A percentile compares a stretch with the other conserved stretches of the same genome.
phyloP scores from a whole-genome alignment of 2,797 vertebrate species.

The Liasis olivaceus region DNA sequence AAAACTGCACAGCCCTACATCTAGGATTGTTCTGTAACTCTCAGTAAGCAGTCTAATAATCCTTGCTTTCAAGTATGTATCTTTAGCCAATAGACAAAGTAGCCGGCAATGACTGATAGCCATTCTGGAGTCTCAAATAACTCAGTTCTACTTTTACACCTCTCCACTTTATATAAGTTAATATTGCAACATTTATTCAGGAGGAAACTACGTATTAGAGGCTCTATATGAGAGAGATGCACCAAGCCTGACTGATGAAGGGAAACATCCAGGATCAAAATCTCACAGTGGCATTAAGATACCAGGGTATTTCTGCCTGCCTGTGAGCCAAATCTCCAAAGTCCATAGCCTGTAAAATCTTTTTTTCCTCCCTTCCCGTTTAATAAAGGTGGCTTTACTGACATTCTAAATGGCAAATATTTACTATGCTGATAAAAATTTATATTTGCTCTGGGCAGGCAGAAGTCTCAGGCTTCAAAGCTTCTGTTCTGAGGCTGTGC shows the following conservation, averaged over 20 bases:
- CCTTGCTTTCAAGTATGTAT: background rate
- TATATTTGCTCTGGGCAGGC: constrained; percentile 70
- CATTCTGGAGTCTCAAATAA: background rate
- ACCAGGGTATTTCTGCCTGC: constrained; percentile 12
- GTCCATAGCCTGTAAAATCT: constrained; percentile 15
- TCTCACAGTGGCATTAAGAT: background rate
- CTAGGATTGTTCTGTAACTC: background rate
- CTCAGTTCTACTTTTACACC: no score
- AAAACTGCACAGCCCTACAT: background rate
- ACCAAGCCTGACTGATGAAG: background rate
- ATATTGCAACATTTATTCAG: background rate
- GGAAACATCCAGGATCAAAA: no score
- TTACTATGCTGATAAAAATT: constrained; percentile 72
- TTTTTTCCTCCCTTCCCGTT: background rate
- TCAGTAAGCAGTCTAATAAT: background rate
- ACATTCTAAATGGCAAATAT: constrained; percentile 58
- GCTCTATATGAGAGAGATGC: background rate
- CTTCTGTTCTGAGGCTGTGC: constrained; percentile 71
- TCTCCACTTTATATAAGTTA: background rate
- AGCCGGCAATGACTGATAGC: background rate
- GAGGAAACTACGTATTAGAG: background rate
- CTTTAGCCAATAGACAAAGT: background rate
- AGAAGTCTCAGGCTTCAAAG: constrained; percentile 64
- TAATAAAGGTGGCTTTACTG: constrained; percentile 42
- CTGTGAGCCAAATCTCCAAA: background rate